Percentiles rank a stretch among this genome's conserved stretches.
phyloP scores from a whole-genome alignment of 2,797 vertebrate species.

The Mus minutoides region DNA sequence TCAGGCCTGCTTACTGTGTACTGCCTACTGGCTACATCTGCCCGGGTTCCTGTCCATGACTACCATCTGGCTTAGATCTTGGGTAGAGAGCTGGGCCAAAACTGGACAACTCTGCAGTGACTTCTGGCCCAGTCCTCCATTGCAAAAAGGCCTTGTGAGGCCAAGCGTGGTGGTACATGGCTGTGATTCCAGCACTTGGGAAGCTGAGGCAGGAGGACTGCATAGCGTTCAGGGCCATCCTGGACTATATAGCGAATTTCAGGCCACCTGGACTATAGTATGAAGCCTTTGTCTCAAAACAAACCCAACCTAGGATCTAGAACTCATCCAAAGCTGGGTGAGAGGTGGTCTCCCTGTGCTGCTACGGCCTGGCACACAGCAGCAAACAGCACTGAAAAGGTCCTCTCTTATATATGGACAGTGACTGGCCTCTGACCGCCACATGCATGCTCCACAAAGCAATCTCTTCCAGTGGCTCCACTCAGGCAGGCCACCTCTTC shows the following conservation, averaged over 20 bases:
- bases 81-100: neutral
- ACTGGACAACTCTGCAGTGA: conserved; percentile 2
- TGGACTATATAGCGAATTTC: neutral
- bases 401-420: neutral
- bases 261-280: neutral
- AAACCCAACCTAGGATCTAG: neutral
- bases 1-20: neutral
- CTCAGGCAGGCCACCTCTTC: neutral
- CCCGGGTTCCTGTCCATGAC: neutral
- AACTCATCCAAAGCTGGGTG: neutral
- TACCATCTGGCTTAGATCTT: conserved; percentile 41
- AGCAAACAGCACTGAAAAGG: neutral
- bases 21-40: neutral
- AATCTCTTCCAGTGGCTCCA: neutral
- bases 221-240: neutral
- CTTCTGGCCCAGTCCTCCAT: neutral
- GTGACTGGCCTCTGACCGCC: neutral
- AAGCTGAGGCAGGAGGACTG: neutral
- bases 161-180: neutral
- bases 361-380: neutral
- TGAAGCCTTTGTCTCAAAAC: neutral
- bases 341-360: neutral
- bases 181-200: neutral
- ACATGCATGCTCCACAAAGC: neutral
- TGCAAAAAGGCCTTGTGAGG: neutral